Conservation (phyloP, 2,113 vertebrate genomes). For the Myiagra hebetior region DNA sequence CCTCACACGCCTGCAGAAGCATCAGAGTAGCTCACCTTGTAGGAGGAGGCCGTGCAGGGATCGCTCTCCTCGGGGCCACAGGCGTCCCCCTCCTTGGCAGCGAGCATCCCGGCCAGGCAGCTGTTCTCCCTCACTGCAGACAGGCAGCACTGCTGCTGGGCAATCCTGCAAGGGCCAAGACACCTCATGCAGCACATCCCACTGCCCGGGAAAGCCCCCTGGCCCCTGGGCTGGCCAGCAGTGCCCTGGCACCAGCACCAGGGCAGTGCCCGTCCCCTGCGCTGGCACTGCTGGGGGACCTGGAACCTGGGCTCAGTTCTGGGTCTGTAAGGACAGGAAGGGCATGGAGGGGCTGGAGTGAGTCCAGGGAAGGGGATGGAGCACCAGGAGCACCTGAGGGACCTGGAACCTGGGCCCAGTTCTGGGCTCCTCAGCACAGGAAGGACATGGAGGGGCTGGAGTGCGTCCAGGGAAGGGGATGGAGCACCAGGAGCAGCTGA, state of each 20-base stretch:
- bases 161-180: slow-evolving; percentile 68
- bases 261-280: not conserved
- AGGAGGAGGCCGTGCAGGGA: slow-evolving; percentile 75
- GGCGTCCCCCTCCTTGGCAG: slow-evolving; percentile 78
- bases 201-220: fast-evolving
- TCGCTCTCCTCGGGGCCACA: slow-evolving; percentile 72
- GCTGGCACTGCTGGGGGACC: not conserved
- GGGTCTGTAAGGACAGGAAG: not conserved
- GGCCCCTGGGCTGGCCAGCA: not conserved
- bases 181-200: not conserved
- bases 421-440: not conserved
- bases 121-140: slow-evolving; percentile 81
- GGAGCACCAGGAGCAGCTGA: not conserved
- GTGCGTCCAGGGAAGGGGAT: not conserved
- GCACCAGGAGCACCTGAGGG: not conserved
- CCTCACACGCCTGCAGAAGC: fast-evolving
- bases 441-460: not conserved
- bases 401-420: not conserved
- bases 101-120: slow-evolving; percentile 82
- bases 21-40: slow-evolving; percentile 74
- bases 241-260: not conserved
- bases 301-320: not conserved
- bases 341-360: too few species aligned
- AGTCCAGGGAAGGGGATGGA: too few species aligned
- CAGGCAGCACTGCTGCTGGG: slow-evolving; percentile 86